Percentiles rank a stretch among this genome's conserved stretches.
These are phyloP conservation scores for Oryzias dopingdopingensis DNA, from an alignment of 2,797 vertebrate genomes.

Conservation along the genomic window DNA sequence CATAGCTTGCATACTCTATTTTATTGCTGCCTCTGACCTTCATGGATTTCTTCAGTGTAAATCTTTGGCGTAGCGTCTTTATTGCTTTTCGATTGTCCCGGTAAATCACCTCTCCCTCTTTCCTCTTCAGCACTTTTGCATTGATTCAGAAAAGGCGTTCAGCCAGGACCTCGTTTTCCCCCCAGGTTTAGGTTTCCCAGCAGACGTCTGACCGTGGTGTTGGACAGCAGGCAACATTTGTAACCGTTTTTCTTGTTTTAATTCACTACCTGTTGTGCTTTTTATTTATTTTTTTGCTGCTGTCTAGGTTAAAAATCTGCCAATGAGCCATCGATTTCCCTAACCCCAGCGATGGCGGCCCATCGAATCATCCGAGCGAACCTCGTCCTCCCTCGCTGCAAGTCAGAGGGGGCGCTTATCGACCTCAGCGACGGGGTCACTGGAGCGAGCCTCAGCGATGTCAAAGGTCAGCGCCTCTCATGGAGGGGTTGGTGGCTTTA, in stretches of 20 bases:
- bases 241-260: neutral
- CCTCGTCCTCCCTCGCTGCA: slow-evolving; percentile 88
- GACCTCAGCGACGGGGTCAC: slow-evolving; percentile 84
- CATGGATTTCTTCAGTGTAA: slow-evolving; percentile 1
- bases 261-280: slow-evolving; percentile 7
- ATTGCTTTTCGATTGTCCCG: slow-evolving; percentile 20
- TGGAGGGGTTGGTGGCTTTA: neutral
- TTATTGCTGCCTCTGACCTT: neutral
- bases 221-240: slow-evolving; percentile 20
- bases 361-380: slow-evolving; percentile 92
- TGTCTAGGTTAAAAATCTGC: slow-evolving; percentile 58
- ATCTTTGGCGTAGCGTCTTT: slow-evolving; percentile 16
- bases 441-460: slow-evolving; percentile 81
- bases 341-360: slow-evolving; percentile 85
- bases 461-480: slow-evolving; percentile 84
- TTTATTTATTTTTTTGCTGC: slow-evolving; percentile 9
- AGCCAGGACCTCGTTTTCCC: slow-evolving; percentile 5
- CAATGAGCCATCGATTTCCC: slow-evolving; percentile 43
- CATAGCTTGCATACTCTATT: no score
- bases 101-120: neutral
- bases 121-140: slow-evolving; percentile 13
- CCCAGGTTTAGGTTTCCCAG: slow-evolving; percentile 14
- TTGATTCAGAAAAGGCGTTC: slow-evolving; percentile 22
- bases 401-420: slow-evolving; percentile 92
- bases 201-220: slow-evolving; percentile 18